Percentiles rank a stretch among this genome's conserved stretches.
Evolutionary conservation across 2,888 invertebrate species (phyloP).

Genomic region (Tryphoninae sp.): DNA sequence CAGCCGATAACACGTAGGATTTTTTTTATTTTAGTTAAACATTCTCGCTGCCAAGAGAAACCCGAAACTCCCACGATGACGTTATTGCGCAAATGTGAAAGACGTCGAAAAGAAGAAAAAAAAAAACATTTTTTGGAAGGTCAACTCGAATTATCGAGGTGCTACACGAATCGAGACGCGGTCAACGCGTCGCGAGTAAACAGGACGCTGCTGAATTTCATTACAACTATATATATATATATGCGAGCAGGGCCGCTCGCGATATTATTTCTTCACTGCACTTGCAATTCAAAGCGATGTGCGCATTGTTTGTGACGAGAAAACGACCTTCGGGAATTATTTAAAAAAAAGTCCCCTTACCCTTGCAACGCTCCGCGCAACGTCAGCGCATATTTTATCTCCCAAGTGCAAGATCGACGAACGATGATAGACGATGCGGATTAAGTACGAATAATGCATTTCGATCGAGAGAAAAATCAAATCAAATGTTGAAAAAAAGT

Average conservation of each 20-base stretch:
- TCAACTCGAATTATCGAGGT: slow-evolving; percentile 44
- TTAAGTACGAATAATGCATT: background rate
- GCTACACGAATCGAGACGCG: slow-evolving; percentile 13
- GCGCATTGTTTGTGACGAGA: slow-evolving; percentile 58
- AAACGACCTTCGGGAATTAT: slow-evolving; percentile 32
- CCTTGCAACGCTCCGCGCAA: too few species aligned
- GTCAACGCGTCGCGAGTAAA: slow-evolving; percentile 11
- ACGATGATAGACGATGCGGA: slow-evolving; percentile 39
- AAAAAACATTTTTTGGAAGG: slow-evolving; percentile 37
- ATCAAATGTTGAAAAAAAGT: slow-evolving; percentile 4
- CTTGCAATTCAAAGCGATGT: slow-evolving; percentile 54
- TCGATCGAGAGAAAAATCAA: background rate
- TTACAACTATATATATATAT: background rate
- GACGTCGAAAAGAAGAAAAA: slow-evolving; percentile 37
- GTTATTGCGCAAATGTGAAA: slow-evolving; percentile 31
- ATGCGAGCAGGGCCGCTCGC: slow-evolving; percentile 1
- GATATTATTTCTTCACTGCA: slow-evolving; percentile 37
- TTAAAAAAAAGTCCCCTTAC: slow-evolving; percentile 2
- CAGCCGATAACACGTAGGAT: background rate
- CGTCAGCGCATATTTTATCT: slow-evolving; percentile 19
- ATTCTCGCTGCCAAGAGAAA: background rate
- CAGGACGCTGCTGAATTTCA: slow-evolving; percentile 8
- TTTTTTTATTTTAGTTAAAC: slow-evolving; percentile 10
- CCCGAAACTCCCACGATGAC: background rate
- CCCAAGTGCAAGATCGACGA: slow-evolving; percentile 20